phyloP scores from a whole-genome alignment of 2,888 invertebrate genomes.

The Digitonthophagus gazella region DNA sequence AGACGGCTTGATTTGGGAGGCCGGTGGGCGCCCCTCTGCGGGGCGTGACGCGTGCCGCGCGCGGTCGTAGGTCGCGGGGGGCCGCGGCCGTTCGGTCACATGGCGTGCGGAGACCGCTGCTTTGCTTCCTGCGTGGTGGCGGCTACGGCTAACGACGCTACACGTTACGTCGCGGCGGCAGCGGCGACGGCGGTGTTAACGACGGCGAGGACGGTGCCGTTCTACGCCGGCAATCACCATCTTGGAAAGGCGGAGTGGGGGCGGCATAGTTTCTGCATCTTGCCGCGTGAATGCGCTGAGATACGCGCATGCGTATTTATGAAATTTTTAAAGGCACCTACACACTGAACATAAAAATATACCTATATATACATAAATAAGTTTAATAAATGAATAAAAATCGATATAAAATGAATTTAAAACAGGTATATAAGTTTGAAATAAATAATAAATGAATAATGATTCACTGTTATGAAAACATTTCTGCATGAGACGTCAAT shows the following conservation, averaged over 20 bases:
- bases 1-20: constrained; percentile 4
- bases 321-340: no score
- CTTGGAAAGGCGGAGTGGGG: neutral
- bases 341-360: no score
- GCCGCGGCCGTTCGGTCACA: neutral
- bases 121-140: neutral
- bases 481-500: no score
- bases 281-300: no score
- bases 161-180: neutral
- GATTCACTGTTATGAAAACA: no score
- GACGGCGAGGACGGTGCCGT: neutral
- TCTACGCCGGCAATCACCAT: neutral
- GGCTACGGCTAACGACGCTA: no score
- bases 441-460: no score
- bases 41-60: neutral
- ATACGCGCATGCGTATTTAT: no score
- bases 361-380: no score
- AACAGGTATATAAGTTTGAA: no score
- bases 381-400: no score
- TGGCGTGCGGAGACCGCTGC: neutral
- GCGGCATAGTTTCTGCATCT: neutral
- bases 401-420: no score
- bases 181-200: neutral
- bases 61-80: neutral
- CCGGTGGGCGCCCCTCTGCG: neutral